Conservation (phyloP, 2,113 vertebrate species). For the Coptodon bakossiorum region DNA sequence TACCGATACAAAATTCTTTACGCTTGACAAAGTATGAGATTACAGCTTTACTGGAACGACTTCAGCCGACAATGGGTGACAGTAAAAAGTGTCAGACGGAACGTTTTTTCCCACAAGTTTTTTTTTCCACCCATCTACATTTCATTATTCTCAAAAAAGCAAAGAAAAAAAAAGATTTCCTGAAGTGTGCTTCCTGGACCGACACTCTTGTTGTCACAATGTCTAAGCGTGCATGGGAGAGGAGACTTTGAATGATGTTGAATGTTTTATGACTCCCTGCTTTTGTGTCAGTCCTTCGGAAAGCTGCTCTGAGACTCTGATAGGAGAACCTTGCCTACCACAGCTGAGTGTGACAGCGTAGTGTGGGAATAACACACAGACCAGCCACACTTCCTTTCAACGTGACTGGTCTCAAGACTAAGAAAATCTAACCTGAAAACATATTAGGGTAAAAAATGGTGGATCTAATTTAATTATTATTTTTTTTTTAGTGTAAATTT, state of each 20-base stretch:
- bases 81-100: slow-evolving; percentile 19
- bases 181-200: slow-evolving; percentile 56
- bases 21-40: not conserved
- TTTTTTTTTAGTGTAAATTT: not conserved
- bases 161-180: slow-evolving; percentile 30
- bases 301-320: slow-evolving; percentile 30
- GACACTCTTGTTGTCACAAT: slow-evolving; percentile 66
- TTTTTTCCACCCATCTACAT: not conserved
- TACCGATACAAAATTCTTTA: not conserved
- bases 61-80: slow-evolving; percentile 21
- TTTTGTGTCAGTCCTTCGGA: slow-evolving; percentile 54
- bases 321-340: slow-evolving; percentile 1
- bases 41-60: not conserved
- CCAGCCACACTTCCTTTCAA: slow-evolving; percentile 2
- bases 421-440: not conserved
- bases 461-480: not conserved
- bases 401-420: not conserved
- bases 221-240: slow-evolving; percentile 51
- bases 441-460: not conserved
- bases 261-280: slow-evolving; percentile 75
- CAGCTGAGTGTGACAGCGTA: slow-evolving; percentile 8
- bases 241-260: slow-evolving; percentile 69
- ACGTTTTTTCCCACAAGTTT: slow-evolving; percentile 9
- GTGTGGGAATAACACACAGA: not conserved
- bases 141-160: slow-evolving; percentile 14